Evolutionary conservation across 2,113 vertebrate species (phyloP).

Genomic region (Spea multiplicata): DNA sequence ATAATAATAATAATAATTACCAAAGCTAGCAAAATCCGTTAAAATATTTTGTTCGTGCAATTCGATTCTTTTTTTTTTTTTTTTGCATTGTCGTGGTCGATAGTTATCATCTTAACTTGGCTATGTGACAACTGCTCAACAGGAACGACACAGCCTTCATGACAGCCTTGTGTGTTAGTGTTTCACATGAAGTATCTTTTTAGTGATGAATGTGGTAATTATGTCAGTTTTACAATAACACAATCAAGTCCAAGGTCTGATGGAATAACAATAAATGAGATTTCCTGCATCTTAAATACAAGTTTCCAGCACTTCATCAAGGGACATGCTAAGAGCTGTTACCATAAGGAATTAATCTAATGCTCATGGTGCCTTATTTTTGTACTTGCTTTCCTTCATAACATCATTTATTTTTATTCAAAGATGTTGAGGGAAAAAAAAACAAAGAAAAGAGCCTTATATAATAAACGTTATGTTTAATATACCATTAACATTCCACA

Average conservation of each 20-base stretch:
- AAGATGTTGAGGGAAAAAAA: too few relatives aligned
- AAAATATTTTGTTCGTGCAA: not conserved
- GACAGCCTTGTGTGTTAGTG: not conserved
- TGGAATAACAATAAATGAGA: conserved; percentile 16
- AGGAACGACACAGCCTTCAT: not conserved
- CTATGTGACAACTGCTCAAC: not conserved
- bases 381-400: conserved; percentile 37
- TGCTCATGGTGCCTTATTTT: conserved; percentile 45
- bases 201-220: conserved; percentile 1
- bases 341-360: conserved; percentile 51
- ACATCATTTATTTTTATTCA: not conserved
- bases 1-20: not conserved
- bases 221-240: not conserved
- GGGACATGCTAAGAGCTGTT: conserved; percentile 50
- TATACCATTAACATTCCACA: too few relatives aligned
- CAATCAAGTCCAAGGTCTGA: not conserved
- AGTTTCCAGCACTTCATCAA: conserved; percentile 51
- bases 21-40: not conserved
- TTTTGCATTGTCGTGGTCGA: not conserved
- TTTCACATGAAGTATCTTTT: not conserved
- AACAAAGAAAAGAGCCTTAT: too few relatives aligned
- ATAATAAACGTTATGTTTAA: too few relatives aligned
- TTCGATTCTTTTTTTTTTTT: conserved; percentile 3
- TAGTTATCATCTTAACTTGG: too few relatives aligned
- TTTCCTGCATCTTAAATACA: conserved; percentile 5